These are phyloP conservation scores for Cerceris rybyensis DNA, from an alignment of 2,888 invertebrate genomes.

Conservation along the genomic window DNA sequence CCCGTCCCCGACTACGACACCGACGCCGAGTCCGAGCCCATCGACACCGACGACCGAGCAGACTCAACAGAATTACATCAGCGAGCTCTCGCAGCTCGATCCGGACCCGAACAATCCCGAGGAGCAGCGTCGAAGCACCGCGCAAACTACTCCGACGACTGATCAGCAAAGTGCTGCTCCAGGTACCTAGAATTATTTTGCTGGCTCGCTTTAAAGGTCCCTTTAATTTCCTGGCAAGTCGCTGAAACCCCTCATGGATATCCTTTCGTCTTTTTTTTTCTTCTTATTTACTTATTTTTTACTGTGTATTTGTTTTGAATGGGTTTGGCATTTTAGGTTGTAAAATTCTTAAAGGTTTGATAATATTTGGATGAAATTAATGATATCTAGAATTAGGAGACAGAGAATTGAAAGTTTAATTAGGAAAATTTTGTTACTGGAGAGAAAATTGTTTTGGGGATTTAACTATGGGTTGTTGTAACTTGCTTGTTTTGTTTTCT, in stretches of 20 bases:
- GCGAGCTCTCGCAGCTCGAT: slow-evolving; percentile 74
- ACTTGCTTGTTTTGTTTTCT: not conserved
- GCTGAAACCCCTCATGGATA: too few species aligned
- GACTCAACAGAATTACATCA: slow-evolving; percentile 81
- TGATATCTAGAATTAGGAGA: too few species aligned
- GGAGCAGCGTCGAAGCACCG: slow-evolving; percentile 19
- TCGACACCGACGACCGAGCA: slow-evolving; percentile 81
- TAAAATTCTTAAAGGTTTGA: too few species aligned
- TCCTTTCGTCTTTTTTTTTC: too few species aligned
- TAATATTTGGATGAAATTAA: too few species aligned
- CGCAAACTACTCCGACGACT: not conserved
- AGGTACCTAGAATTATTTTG: slow-evolving; percentile 15
- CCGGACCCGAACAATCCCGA: slow-evolving; percentile 62
- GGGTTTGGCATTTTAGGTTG: too few species aligned
- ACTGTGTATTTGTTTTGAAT: too few species aligned
- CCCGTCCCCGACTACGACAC: slow-evolving; percentile 76
- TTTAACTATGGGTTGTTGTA: not conserved
- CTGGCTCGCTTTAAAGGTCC: not conserved
- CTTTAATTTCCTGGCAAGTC: not conserved
- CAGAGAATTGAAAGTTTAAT: too few species aligned
- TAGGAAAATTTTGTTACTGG: too few species aligned
- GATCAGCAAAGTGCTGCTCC: slow-evolving; percentile 19
- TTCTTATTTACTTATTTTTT: too few species aligned
- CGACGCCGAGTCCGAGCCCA: slow-evolving; percentile 76
- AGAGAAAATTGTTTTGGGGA: not conserved